Evolutionary conservation across 2,888 invertebrate genomes (phyloP).

Genomic region (Mamestra brassicae): DNA sequence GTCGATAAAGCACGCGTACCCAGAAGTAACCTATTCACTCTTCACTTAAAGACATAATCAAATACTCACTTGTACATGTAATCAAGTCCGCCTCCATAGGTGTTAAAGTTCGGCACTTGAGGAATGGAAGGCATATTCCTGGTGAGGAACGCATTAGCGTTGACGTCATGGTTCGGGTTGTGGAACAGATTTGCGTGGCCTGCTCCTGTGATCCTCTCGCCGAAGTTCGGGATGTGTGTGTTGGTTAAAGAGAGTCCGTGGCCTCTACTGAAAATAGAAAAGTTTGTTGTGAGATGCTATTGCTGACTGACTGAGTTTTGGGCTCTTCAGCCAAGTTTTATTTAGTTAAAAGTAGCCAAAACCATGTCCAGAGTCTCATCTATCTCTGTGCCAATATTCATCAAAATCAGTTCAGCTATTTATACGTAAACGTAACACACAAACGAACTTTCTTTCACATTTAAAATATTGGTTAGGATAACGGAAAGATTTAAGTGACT

Average conservation of each 20-base stretch:
- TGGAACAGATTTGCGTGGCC: conserved; percentile 73
- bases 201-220: conserved; percentile 71
- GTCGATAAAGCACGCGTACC: neutral
- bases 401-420: too few relatives aligned
- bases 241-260: conserved; percentile 72
- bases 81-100: conserved; percentile 76
- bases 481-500: neutral
- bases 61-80: conserved; percentile 74
- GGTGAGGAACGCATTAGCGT: conserved; percentile 77
- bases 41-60: neutral
- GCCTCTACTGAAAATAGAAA: conserved; percentile 71
- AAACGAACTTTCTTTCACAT: too few relatives aligned
- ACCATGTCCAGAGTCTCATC: too few relatives aligned
- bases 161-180: conserved; percentile 72
- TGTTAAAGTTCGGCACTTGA: conserved; percentile 77
- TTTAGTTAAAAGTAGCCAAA: too few relatives aligned
- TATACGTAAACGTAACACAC: too few relatives aligned
- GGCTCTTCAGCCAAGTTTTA: too few relatives aligned
- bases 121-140: conserved; percentile 74
- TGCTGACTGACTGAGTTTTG: neutral
- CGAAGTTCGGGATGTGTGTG: conserved; percentile 72
- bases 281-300: neutral
- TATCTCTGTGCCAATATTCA: too few relatives aligned
- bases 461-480: neutral
- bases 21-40: neutral